Evolutionary conservation across 2,797 vertebrate genomes (phyloP).

Genomic region (Sebastes flavidus): DNA sequence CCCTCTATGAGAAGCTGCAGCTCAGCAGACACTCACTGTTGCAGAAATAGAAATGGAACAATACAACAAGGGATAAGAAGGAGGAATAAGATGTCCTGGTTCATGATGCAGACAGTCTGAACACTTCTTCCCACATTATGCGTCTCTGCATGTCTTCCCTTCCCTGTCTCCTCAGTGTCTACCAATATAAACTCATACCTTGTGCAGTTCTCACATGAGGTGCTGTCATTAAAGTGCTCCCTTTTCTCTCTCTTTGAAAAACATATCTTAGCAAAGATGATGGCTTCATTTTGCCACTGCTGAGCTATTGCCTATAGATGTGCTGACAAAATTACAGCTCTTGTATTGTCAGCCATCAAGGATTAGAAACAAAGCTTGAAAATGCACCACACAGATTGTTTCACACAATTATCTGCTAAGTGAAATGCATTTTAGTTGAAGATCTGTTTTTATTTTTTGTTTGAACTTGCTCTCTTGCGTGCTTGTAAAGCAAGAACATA

Average conservation of each 20-base stretch:
- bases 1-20: background rate
- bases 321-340: conserved; percentile 15
- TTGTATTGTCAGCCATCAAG: background rate
- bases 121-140: conserved; percentile 1
- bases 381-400: conserved; percentile 1
- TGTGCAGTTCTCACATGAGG: background rate
- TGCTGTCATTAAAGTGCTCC: conserved; percentile 2
- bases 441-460: background rate
- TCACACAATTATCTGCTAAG: background rate
- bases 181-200: background rate
- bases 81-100: conserved; percentile 10
- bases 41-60: conserved; percentile 20
- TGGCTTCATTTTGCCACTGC: conserved; percentile 6
- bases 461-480: background rate
- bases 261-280: conserved; percentile 8
- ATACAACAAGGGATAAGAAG: background rate
- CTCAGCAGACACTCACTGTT: background rate
- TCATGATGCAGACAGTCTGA: conserved; percentile 16
- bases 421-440: background rate
- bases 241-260: conserved; percentile 8
- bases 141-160: background rate
- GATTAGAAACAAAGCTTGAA: background rate
- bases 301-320: background rate
- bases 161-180: background rate
- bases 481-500: background rate